phyloP scores from a whole-genome alignment of 2,797 vertebrate genomes.

The Sebastes aleutianus region DNA sequence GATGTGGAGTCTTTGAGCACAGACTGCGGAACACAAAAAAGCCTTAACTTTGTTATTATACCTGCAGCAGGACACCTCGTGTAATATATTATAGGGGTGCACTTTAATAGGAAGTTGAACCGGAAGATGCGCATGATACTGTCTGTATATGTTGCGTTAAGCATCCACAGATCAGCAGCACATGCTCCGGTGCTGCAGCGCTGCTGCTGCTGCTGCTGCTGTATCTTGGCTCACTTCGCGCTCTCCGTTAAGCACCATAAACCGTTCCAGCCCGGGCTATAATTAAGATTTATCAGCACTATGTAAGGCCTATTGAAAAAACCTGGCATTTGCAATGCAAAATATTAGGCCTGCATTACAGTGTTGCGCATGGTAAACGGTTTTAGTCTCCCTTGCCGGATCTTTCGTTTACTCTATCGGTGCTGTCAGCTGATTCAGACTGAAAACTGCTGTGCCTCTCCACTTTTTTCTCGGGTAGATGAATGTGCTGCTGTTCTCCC shows the following conservation, averaged over 20 bases:
- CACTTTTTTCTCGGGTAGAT: conserved; percentile 60
- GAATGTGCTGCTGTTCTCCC: conserved; percentile 53
- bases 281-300: background rate
- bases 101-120: conserved; percentile 10
- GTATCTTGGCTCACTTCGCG: background rate
- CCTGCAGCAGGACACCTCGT: background rate
- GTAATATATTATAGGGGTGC: background rate
- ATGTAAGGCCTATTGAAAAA: background rate
- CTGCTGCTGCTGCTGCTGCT: conserved; percentile 34
- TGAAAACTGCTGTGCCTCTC: conserved; percentile 69
- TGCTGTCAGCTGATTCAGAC: conserved; percentile 69
- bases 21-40: conserved; percentile 23
- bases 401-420: conserved; percentile 34
- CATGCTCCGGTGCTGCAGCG: conserved; percentile 56
- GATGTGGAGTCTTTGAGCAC: background rate
- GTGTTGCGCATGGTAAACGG: conserved; percentile 19
- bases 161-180: conserved; percentile 11
- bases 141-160: background rate
- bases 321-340: background rate
- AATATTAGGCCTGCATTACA: background rate
- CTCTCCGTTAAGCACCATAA: background rate
- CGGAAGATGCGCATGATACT: background rate
- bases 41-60: conserved; percentile 14
- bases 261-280: background rate
- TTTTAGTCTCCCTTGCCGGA: conserved; percentile 4